These are phyloP conservation scores for Germaria angustata DNA, from an alignment of 2,888 invertebrate genomes.

Conservation along the genomic window DNA sequence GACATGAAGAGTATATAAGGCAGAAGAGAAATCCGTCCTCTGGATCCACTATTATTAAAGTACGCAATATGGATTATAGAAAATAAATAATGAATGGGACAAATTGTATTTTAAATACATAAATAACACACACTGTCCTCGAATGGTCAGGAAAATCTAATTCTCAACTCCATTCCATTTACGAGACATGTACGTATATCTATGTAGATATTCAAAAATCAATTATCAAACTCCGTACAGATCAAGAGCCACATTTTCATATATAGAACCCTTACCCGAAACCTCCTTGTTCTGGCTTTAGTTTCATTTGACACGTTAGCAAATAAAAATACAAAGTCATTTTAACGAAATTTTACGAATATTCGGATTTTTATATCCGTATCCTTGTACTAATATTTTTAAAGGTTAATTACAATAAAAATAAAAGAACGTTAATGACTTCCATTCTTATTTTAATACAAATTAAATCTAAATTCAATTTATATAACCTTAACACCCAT, in stretches of 20 bases:
- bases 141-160: neutral
- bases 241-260: neutral
- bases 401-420: neutral
- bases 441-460: slow-evolving; percentile 54
- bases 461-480: slow-evolving; percentile 31
- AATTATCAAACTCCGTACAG: neutral
- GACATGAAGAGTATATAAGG: slow-evolving; percentile 85
- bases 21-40: slow-evolving; percentile 76
- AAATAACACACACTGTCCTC: neutral
- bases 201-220: neutral
- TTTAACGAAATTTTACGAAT: slow-evolving; percentile 54
- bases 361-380: slow-evolving; percentile 37
- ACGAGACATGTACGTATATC: slow-evolving; percentile 20
- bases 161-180: neutral
- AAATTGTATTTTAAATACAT: neutral
- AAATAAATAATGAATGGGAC: slow-evolving; percentile 57
- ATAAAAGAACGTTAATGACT: slow-evolving; percentile 42
- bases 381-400: slow-evolving; percentile 27
- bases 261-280: neutral
- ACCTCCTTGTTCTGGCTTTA: slow-evolving; percentile 74
- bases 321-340: slow-evolving; percentile 79
- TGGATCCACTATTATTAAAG: slow-evolving; percentile 84
- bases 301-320: slow-evolving; percentile 79
- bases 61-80: slow-evolving; percentile 78
- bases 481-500: slow-evolving; percentile 10